phyloP scores from a whole-genome alignment of 2,113 vertebrate species.

The Xyrauchen texanus region DNA sequence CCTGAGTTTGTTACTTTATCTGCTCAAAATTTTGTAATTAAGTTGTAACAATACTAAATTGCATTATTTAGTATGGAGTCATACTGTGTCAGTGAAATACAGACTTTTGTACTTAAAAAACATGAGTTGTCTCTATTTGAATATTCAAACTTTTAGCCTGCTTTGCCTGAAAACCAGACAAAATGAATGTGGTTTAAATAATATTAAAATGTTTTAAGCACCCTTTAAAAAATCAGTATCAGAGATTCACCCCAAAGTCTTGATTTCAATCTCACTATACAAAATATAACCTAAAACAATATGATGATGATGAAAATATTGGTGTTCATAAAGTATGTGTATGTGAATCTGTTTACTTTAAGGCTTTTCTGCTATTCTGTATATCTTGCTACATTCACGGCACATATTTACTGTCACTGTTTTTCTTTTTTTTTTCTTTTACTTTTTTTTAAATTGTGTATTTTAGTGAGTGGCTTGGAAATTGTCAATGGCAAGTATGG shows the following conservation, averaged over 20 bases:
- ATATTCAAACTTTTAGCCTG: conserved; percentile 63
- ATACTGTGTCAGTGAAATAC: neutral
- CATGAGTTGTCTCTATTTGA: conserved; percentile 59
- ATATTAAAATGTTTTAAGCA: conserved; percentile 33
- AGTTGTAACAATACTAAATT: no score
- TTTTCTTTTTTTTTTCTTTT: neutral
- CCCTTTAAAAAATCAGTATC: no score
- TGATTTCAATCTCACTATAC: neutral
- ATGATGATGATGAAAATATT: neutral
- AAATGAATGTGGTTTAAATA: conserved; percentile 60
- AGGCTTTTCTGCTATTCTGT: neutral
- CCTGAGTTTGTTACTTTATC: no score
- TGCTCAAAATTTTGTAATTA: no score
- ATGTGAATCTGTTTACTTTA: neutral
- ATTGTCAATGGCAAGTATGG: conserved; percentile 83
- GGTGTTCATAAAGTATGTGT: neutral
- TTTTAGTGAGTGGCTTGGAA: conserved; percentile 76
- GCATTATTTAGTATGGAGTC: neutral
- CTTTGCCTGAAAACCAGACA: conserved; percentile 33
- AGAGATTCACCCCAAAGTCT: neutral
- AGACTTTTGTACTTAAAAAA: neutral
- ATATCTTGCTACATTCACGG: neutral
- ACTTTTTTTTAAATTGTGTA: no score
- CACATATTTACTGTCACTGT: neutral
- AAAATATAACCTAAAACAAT: neutral